phyloP scores from a whole-genome alignment of 92 coral and sea anemone genomes.

The Zoanthus solanderi region DNA sequence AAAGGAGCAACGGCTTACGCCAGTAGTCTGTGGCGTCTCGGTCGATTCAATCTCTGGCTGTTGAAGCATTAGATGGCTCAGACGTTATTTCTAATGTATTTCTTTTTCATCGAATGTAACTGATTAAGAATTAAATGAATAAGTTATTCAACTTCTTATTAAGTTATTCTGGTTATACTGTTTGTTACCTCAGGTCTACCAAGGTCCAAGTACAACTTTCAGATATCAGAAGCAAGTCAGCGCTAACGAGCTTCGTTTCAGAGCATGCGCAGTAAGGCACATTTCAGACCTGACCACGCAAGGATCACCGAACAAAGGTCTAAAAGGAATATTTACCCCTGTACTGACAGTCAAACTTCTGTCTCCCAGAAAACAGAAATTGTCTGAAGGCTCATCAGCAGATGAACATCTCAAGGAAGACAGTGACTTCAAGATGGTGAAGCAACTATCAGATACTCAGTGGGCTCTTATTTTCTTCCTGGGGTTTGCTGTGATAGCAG shows the following conservation, averaged over 20 bases:
- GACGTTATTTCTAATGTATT: no score
- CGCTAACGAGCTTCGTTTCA: conserved; percentile 79
- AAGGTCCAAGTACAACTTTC: conserved; percentile 76
- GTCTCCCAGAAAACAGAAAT: conserved; percentile 67
- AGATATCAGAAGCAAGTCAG: conserved; percentile 54
- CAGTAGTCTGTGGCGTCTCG: no score
- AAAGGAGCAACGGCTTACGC: no score
- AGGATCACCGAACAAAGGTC: conserved; percentile 73
- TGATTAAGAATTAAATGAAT: no score
- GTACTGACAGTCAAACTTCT: conserved; percentile 69
- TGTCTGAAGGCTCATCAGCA: conserved; percentile 65
- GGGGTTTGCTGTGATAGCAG: conserved; percentile 76
- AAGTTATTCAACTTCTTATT: no score
- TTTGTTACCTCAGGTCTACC: conserved; percentile 69
- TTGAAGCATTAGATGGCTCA: no score
- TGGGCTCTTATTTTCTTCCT: conserved; percentile 90
- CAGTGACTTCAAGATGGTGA: conserved; percentile 49
- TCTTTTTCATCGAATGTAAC: no score
- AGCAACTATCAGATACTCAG: conserved; percentile 85
- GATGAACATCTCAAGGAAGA: conserved; percentile 41
- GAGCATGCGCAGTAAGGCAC: conserved; percentile 90
- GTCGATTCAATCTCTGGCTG: no score
- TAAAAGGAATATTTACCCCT: conserved; percentile 83
- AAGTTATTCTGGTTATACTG: not conserved
- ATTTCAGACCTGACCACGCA: conserved; percentile 48